Conservation (phyloP, 2,797 vertebrate species). For the Gymnocypris eckloni region DNA sequence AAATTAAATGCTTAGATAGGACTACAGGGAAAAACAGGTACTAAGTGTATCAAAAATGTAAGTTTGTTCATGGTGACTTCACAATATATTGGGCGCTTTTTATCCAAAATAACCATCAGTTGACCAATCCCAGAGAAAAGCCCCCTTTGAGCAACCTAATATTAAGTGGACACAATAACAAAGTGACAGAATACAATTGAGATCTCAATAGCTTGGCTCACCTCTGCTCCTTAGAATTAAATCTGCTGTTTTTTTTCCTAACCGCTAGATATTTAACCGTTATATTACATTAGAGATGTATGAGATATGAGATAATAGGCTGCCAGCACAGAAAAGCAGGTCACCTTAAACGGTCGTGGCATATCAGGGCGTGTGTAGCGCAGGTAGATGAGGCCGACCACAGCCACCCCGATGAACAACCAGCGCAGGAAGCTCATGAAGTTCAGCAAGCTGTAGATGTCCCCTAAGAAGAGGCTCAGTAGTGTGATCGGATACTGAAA, state of each 20-base stretch:
- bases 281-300: conserved; percentile 19
- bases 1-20: background rate
- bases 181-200: conserved; percentile 29
- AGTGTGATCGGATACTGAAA: conserved; percentile 90
- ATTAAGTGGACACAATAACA: conserved; percentile 43
- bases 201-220: conserved; percentile 7
- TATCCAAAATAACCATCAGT: conserved; percentile 24
- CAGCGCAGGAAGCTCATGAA: conserved; percentile 98
- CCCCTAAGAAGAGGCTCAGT: conserved; percentile 90
- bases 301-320: conserved; percentile 5
- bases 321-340: conserved; percentile 18
- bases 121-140: conserved; percentile 6
- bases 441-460: conserved; percentile 95
- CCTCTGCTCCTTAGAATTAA: conserved; percentile 25
- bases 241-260: background rate
- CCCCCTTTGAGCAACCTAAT: conserved; percentile 4
- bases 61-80: conserved; percentile 9
- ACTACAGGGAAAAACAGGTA: background rate
- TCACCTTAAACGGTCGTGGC: conserved; percentile 95
- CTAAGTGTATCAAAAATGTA: background rate
- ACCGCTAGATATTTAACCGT: background rate
- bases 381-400: conserved; percentile 92
- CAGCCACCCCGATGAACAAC: conserved; percentile 95
- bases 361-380: conserved; percentile 91
- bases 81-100: background rate